Base-by-base conservation (phyloP, 2,113 vertebrate species). In the Oceanodroma tethys region DNA sequence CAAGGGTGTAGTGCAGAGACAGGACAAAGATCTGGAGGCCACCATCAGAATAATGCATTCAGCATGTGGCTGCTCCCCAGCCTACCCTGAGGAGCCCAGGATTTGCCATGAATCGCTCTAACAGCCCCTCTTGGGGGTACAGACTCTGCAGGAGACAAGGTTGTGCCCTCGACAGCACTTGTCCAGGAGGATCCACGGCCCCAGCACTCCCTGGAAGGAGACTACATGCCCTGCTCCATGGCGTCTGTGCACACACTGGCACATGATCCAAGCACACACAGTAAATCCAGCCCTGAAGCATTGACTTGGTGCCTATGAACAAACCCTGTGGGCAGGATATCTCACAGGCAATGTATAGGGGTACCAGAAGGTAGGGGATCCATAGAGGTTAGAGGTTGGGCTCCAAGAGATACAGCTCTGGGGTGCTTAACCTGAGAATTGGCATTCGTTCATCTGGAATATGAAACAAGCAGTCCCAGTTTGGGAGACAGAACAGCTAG, bases 21-120 rank as follows among this genome's bases (percentile, higher is more conserved):
- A 93, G 56, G 47, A 91, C 27, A 67, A 88, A 79, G 42, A 52
- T 22, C 40, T 81, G 68, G 58, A 55, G 38, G 23, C 14, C 60
- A 50, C 42, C 55, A 72, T 2, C 0, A 0, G 10, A 63, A 63
- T 13, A 58, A 58, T 5, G 7, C 1, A 0, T 42, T 42, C 5
- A 11, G 34, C 48, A 65, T 0, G 2, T 15, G 12, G 62, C 13
- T 79, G 42, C 26, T 66, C 50, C 45, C 47, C 71, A 83, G 62
- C 13, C 36, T 29, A 17, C 55, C 40, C 53, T 32, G 29, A 83
- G 20, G 20, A 68, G 13, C 30, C 17, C 47, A 55, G 27, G 43
- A 68, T 60, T 83, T 68, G 62, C 74, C 47, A 30, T 8, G 9
- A 48, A 17, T 27, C 3, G 0, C 16, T 76, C 34, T 48, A 43